Percentiles rank a stretch among this genome's conserved stretches.
These are phyloP conservation scores for Tenthredo scrophulariae DNA, from an alignment of 2,888 invertebrate species.

Conservation along the genomic window DNA sequence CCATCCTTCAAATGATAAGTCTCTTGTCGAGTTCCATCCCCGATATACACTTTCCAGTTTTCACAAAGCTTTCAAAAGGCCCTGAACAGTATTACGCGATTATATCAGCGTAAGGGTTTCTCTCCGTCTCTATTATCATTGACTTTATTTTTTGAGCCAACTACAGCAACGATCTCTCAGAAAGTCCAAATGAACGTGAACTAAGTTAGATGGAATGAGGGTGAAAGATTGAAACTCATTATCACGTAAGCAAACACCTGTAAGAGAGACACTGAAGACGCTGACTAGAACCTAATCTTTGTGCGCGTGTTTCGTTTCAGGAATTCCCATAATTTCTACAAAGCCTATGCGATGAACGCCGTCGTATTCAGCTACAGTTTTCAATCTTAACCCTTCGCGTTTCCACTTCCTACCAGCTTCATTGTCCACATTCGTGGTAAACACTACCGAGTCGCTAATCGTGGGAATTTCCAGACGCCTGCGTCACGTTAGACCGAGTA, in stretches of 20 bases:
- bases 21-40: background rate
- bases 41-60: slow-evolving; percentile 17
- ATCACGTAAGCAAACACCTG: slow-evolving; percentile 10
- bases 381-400: slow-evolving; percentile 37
- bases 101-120: background rate
- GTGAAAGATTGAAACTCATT: background rate
- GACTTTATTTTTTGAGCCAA: background rate
- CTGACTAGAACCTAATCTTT: background rate
- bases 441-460: slow-evolving; percentile 40
- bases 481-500: slow-evolving; percentile 37
- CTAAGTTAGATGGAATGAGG: too few relatives aligned
- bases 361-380: slow-evolving; percentile 12
- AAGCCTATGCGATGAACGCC: background rate
- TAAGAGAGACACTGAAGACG: background rate
- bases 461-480: slow-evolving; percentile 43
- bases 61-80: slow-evolving; percentile 23
- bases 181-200: background rate
- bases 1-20: slow-evolving; percentile 47
- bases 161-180: background rate
- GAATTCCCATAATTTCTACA: slow-evolving; percentile 16
- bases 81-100: background rate
- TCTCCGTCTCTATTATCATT: background rate
- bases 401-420: slow-evolving; percentile 18
- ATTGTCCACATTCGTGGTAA: slow-evolving; percentile 40
- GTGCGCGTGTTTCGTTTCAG: background rate